Evolutionary conservation across 2,888 invertebrate genomes (phyloP).

Genomic region (Salticus scenicus): DNA sequence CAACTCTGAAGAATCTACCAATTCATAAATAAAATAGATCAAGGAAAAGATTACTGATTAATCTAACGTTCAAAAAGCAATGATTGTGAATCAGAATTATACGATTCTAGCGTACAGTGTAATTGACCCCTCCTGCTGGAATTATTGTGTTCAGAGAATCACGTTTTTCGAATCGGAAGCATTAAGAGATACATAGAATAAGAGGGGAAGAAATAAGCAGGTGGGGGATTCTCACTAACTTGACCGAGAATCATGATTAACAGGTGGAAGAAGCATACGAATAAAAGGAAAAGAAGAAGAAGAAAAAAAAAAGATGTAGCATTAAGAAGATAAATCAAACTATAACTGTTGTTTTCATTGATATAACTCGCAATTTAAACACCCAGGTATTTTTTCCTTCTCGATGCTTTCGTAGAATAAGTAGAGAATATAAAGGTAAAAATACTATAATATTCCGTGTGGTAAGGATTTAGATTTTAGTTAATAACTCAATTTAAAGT

Average conservation of each 20-base stretch:
- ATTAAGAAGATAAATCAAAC: conserved; percentile 62
- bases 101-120: conserved; percentile 7
- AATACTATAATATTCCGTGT: conserved; percentile 16
- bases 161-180: conserved; percentile 67
- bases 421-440: conserved; percentile 9
- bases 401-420: not conserved
- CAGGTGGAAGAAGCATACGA: conserved; percentile 45
- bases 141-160: conserved; percentile 46
- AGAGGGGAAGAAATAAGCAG: not conserved
- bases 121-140: conserved; percentile 19
- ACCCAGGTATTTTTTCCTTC: conserved; percentile 12
- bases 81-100: conserved; percentile 3
- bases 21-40: not conserved
- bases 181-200: conserved; percentile 34
- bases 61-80: not conserved
- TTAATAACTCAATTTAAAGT: conserved; percentile 55
- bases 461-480: conserved; percentile 30
- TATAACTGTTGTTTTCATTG: conserved; percentile 63
- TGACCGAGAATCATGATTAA: conserved; percentile 41
- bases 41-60: not conserved
- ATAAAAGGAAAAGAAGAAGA: no score
- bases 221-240: not conserved
- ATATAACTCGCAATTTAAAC: conserved; percentile 50
- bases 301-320: conserved; percentile 31
- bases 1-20: not conserved